phyloP scores from a whole-genome alignment of 1,140 invertebrate species.

The Manduca sexta region DNA sequence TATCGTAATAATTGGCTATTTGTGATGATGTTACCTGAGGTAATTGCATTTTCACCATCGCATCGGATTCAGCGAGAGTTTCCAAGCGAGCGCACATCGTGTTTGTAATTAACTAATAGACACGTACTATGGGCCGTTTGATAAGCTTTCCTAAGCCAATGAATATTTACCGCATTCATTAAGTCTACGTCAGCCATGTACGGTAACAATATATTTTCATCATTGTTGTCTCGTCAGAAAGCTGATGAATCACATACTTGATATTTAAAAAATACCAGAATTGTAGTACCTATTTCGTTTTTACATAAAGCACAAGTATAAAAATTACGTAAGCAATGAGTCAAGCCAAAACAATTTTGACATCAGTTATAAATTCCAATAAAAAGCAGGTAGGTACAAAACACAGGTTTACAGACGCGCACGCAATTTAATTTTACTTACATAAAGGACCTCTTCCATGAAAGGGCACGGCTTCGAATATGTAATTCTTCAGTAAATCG shows the following conservation, averaged over 20 bases:
- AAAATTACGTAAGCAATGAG: conserved; percentile 1
- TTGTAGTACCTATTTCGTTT: neutral
- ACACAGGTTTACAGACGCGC: neutral
- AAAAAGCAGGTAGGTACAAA: neutral
- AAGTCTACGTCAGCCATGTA: no score
- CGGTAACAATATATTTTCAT: no score
- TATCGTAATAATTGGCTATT: neutral
- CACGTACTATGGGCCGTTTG: neutral
- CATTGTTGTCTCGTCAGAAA: no score
- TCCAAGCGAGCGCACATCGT: neutral
- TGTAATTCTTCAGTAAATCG: neutral
- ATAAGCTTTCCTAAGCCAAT: neutral
- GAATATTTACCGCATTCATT: neutral
- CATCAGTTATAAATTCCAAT: neutral
- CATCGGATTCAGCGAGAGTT: conserved; percentile 2
- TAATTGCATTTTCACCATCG: conserved; percentile 6
- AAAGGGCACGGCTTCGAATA: conserved; percentile 2
- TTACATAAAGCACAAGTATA: neutral
- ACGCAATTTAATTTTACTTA: conserved; percentile 3
- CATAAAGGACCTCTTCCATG: conserved; percentile 1
- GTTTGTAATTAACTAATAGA: conserved; percentile 1
- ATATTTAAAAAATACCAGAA: no score
- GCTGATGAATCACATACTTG: no score
- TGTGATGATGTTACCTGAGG: neutral
- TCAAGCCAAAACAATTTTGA: conserved; percentile 2